These are phyloP conservation scores for Matsumyia berberina DNA, from an alignment of 2,888 invertebrate genomes.

Conservation along the genomic window DNA sequence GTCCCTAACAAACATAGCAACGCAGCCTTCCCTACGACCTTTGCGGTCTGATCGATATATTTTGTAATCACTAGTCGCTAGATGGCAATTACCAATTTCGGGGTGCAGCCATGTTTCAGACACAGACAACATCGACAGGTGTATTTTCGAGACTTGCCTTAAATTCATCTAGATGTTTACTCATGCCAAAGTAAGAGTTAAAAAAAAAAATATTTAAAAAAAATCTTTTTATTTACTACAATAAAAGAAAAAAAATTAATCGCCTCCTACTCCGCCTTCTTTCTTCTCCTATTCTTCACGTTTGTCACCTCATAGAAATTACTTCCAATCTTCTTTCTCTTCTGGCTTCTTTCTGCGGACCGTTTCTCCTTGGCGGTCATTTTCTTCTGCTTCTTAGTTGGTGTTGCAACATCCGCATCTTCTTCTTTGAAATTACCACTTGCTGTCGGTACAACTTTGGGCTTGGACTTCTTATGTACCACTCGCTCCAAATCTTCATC, in stretches of 20 bases:
- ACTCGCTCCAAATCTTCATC: constrained; percentile 84
- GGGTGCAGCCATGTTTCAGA: no score
- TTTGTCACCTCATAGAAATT: constrained; percentile 95
- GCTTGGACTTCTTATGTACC: constrained; percentile 82
- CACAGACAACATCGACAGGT: no score
- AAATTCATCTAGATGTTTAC: no score
- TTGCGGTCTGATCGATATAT: no score
- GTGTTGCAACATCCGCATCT: constrained; percentile 78
- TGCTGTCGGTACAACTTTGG: constrained; percentile 85
- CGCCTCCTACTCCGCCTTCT: constrained; percentile 76
- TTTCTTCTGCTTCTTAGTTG: constrained; percentile 84
- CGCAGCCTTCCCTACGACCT: no score
- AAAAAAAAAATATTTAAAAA: not conserved
- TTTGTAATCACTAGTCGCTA: no score
- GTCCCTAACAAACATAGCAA: no score
- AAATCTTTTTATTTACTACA: constrained; percentile 23
- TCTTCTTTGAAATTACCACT: constrained; percentile 86
- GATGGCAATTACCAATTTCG: no score
- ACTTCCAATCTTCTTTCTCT: constrained; percentile 93
- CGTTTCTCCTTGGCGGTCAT: constrained; percentile 91
- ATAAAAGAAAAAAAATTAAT: not conserved
- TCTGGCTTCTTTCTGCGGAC: constrained; percentile 89
- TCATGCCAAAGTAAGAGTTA: no score
- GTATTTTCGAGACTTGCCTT: no score
- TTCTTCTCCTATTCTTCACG: constrained; percentile 93